phyloP scores from a whole-genome alignment of 2,113 vertebrate species.

The Nymphicus hollandicus region DNA sequence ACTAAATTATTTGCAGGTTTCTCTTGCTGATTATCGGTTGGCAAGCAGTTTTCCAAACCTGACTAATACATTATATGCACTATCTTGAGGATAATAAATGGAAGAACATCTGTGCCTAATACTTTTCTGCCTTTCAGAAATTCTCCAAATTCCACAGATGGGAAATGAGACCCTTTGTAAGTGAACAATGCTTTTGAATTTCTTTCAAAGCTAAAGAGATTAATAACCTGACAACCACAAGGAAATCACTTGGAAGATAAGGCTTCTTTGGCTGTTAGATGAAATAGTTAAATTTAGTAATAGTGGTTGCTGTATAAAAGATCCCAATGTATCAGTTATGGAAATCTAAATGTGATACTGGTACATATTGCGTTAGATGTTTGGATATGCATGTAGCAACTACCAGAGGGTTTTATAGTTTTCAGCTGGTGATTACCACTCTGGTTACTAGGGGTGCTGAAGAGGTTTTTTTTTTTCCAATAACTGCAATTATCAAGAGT shows the following conservation, averaged over 20 bases:
- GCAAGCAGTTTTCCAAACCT: neutral
- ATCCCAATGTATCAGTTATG: neutral
- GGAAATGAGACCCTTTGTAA: neutral
- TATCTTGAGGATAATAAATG: conserved; percentile 27
- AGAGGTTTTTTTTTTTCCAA: neutral
- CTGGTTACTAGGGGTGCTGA: neutral
- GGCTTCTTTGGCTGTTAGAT: neutral
- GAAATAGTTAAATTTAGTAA: neutral
- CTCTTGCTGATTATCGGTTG: neutral
- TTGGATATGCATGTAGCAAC: neutral
- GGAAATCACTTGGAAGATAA: neutral
- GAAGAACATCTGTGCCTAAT: conserved; percentile 45
- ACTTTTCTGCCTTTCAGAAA: neutral
- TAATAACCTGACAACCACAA: neutral
- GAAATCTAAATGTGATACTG: neutral
- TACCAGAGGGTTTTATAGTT: neutral
- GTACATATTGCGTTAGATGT: neutral
- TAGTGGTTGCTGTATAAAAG: neutral
- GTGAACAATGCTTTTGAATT: conserved; percentile 5
- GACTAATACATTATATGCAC: neutral
- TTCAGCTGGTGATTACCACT: neutral
- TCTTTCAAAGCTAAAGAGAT: neutral
- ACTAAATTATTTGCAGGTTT: conserved; percentile 1
- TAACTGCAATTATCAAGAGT: neutral
- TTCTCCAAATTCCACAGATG: neutral